Percentiles rank a stretch among this genome's conserved stretches.
These are phyloP conservation scores for Burhinus oedicnemus DNA, from an alignment of 2,113 vertebrate species.

Conservation along the genomic window DNA sequence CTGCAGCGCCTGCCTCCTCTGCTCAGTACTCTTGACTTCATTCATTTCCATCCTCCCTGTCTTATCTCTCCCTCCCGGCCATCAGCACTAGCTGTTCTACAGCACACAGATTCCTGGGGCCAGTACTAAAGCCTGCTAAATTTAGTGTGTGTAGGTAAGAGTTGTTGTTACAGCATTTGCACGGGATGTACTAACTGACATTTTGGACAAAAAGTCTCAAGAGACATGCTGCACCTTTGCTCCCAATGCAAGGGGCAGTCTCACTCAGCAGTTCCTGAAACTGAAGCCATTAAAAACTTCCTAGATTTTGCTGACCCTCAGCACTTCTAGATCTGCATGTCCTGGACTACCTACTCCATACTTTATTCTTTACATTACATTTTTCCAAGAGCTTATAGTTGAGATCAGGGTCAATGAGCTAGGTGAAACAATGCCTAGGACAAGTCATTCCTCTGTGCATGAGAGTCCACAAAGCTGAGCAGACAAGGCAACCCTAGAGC, in stretches of 20 bases:
- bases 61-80: not conserved
- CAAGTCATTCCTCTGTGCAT: not conserved
- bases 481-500: not conserved
- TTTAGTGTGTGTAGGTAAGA: not conserved
- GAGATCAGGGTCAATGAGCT: not conserved
- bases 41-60: not conserved
- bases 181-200: not conserved
- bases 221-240: not conserved
- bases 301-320: not conserved
- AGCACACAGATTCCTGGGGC: not conserved
- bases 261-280: not conserved
- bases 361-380: not conserved
- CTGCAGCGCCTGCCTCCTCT: not conserved
- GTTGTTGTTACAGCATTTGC: not conserved
- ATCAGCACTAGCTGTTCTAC: not conserved
- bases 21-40: not conserved
- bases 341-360: not conserved
- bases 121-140: not conserved
- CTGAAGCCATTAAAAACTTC: not conserved
- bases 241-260: not conserved
- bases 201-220: not conserved
- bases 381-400: not conserved
- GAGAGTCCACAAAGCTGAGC: not conserved
- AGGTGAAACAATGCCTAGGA: not conserved
- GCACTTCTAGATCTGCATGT: too few species aligned